Percentiles rank a stretch among this genome's conserved stretches.
Evolutionary conservation across 2,888 invertebrate genomes (phyloP).

Genomic region (Pseudococcus jackbeardsleyi): DNA sequence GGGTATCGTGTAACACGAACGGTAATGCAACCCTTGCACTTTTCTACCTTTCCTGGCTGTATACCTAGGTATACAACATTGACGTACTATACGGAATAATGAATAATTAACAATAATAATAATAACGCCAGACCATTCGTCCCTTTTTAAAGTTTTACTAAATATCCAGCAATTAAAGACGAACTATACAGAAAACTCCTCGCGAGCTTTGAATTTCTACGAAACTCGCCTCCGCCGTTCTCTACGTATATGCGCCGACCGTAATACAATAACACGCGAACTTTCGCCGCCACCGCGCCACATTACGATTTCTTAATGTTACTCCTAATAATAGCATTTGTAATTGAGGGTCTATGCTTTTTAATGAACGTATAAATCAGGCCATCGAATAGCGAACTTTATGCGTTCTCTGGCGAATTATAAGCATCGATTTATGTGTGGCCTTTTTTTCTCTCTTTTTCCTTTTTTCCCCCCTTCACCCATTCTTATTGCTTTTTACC

Average conservation of each 20-base stretch:
- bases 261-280: constrained; percentile 56
- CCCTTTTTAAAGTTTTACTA: constrained; percentile 61
- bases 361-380: constrained; percentile 63
- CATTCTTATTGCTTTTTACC: background rate
- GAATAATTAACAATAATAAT: constrained; percentile 64
- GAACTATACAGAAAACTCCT: constrained; percentile 59
- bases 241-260: background rate
- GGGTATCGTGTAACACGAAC: constrained; percentile 64
- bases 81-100: constrained; percentile 43
- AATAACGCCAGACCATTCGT: constrained; percentile 63
- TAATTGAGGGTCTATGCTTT: constrained; percentile 61
- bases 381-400: constrained; percentile 60
- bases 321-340: constrained; percentile 61
- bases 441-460: constrained; percentile 38
- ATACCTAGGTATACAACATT: constrained; percentile 56
- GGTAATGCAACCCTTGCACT: constrained; percentile 60
- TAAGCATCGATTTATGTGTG: constrained; percentile 48
- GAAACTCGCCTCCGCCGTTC: constrained; percentile 25
- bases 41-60: constrained; percentile 21
- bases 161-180: constrained; percentile 64
- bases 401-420: constrained; percentile 47
- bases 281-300: constrained; percentile 9
- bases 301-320: constrained; percentile 62
- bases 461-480: background rate
- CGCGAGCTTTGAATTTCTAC: constrained; percentile 62